Conservation (phyloP, 2,113 vertebrate species). For the Atrichornis clamosus region DNA sequence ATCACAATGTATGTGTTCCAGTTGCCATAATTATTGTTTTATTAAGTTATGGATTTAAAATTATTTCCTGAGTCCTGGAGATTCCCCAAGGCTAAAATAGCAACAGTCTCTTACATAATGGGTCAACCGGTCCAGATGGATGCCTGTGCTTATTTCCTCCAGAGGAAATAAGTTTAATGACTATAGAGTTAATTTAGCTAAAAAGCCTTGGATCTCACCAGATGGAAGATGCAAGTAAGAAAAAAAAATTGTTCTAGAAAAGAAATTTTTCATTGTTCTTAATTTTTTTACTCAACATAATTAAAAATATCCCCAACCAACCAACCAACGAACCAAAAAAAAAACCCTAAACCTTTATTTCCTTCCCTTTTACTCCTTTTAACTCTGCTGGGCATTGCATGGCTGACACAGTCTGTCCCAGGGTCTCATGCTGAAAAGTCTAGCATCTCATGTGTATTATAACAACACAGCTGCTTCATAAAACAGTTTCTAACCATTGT, state of each 20-base stretch:
- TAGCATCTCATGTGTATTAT: background rate
- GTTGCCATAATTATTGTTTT: constrained; percentile 49
- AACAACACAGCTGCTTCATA: background rate
- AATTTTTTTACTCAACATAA: background rate
- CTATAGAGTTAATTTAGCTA: constrained; percentile 23
- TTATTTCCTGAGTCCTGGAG: constrained; percentile 59
- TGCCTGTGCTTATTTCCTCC: constrained; percentile 56
- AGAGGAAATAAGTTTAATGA: constrained; percentile 68
- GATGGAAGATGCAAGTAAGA: background rate
- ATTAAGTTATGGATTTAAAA: constrained; percentile 54
- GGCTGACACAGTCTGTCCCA: background rate
- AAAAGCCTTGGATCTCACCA: constrained; percentile 20
- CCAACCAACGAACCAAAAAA: too few species aligned
- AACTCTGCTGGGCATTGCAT: background rate
- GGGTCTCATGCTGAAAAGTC: background rate
- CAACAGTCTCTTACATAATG: constrained; percentile 44
- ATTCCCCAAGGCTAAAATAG: constrained; percentile 62
- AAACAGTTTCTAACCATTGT: background rate
- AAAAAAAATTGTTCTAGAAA: background rate
- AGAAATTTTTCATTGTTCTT: background rate
- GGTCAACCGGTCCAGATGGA: constrained; percentile 44
- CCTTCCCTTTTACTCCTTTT: background rate
- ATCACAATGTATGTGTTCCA: background rate
- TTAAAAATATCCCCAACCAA: background rate
- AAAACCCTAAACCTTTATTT: background rate